These are phyloP conservation scores for Acleris holmiana DNA, from an alignment of 2,888 invertebrate species.

Conservation along the genomic window DNA sequence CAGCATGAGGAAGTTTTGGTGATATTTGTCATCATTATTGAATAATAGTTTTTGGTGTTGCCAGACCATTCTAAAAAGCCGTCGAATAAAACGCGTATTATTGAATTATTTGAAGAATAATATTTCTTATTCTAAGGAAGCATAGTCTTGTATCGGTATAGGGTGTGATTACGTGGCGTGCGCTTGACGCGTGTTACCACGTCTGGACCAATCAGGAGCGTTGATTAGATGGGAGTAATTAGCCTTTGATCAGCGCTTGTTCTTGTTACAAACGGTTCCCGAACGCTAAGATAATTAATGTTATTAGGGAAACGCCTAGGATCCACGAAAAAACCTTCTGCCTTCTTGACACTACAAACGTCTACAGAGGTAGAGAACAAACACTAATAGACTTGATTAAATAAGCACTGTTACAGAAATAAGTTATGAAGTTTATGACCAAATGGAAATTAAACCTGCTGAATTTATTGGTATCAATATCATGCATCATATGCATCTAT, in stretches of 20 bases:
- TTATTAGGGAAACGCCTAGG: conserved; percentile 43
- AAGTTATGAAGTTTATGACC: not conserved
- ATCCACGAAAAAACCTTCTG: not conserved
- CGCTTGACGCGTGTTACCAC: conserved; percentile 65
- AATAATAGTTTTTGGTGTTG: too few relatives aligned
- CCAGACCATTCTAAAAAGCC: too few relatives aligned
- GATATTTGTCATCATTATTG: not conserved
- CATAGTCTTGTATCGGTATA: not conserved
- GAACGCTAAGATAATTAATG: conserved; percentile 55
- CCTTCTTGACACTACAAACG: too few relatives aligned
- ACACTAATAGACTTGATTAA: too few relatives aligned
- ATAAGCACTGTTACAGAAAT: too few relatives aligned
- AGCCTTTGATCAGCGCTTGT: conserved; percentile 77
- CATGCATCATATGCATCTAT: not conserved
- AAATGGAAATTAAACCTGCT: not conserved
- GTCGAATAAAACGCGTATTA: too few relatives aligned
- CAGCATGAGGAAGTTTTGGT: not conserved
- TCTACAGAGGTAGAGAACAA: too few relatives aligned
- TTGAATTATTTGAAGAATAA: too few relatives aligned
- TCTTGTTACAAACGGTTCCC: conserved; percentile 68
- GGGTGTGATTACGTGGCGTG: conserved; percentile 27
- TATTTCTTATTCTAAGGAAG: too few relatives aligned
- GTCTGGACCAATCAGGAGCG: conserved; percentile 68
- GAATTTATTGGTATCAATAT: too few relatives aligned
- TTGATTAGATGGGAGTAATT: conserved; percentile 76